Percentiles rank a stretch among this genome's conserved stretches.
These are phyloP conservation scores for Bombus pascuorum DNA, from an alignment of 1,140 invertebrate species.

Conservation along the genomic window DNA sequence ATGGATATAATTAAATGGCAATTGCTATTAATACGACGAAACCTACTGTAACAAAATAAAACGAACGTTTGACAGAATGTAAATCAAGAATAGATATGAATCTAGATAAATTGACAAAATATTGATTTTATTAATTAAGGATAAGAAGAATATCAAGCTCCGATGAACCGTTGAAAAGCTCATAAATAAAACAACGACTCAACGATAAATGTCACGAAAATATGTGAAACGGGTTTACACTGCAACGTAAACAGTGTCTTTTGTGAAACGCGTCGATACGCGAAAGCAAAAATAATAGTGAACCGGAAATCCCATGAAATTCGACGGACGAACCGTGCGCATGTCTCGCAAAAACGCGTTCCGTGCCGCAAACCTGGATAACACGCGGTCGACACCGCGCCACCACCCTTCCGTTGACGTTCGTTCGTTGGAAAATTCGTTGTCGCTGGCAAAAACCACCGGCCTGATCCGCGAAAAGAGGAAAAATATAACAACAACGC, in stretches of 20 bases:
- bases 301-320: constrained; percentile 49
- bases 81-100: neutral
- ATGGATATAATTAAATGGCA: neutral
- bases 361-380: constrained; percentile 38
- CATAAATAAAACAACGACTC: neutral
- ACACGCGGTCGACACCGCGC: constrained; percentile 15
- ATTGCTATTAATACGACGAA: neutral
- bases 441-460: constrained; percentile 46
- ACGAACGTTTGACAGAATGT: neutral
- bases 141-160: neutral
- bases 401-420: constrained; percentile 44
- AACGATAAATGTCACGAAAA: neutral
- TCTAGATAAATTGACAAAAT: too few species aligned
- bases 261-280: constrained; percentile 18
- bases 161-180: too few species aligned
- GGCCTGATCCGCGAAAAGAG: constrained; percentile 5
- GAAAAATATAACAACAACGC: constrained; percentile 8
- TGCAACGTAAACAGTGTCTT: constrained; percentile 47
- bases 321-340: constrained; percentile 23
- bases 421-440: constrained; percentile 63
- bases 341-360: constrained; percentile 44
- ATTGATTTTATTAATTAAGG: neutral
- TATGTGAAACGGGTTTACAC: neutral
- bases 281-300: constrained; percentile 37
- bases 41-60: neutral